Base-by-base conservation (phyloP, 1,140 invertebrate species). In the Sesamia nonagrioides region DNA sequence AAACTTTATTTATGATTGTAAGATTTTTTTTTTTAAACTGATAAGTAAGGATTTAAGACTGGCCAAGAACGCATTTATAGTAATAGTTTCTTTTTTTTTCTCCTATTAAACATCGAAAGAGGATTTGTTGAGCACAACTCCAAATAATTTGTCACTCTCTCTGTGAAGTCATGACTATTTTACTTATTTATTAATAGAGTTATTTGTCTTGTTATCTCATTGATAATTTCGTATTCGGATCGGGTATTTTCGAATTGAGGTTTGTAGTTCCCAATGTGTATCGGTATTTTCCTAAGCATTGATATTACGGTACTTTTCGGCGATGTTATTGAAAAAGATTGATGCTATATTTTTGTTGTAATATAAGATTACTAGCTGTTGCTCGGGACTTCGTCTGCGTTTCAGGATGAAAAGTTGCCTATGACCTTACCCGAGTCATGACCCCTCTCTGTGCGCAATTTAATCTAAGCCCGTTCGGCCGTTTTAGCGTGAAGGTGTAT, bases 231-330 rank as follows among this genome's bases (percentile, higher is more conserved):
- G 61, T 37, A 66, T 42, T 66, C 18, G 6, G 9, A 42, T 66
- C 61, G 61, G 61, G 61, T 17, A 66, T 42, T 66, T 66, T 37
- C 61, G 42, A 66, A 66, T 21, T 42, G 61, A 17, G 5, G 6
- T 63, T 37, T 58, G 21, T 50, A 50, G 15, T 50, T n/a, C 11
- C 56, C 56, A 60, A 15, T 60, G 33, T 15, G 35, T 33, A 60
- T 60, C 27, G 21, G 11, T 35, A 50, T 60, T 60, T 60, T 15
- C 56, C 56, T 60, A 33, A 27, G 15, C 27, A 50, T 1, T 50
- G 11, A 45, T 11, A 40, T 5, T n/a, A 4, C n/a, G n/a, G 13
- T n/a, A n/a, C 15, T 50, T 15, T 50, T 15, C 13, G 45, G 4
- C 45, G 45, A 50, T 50, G 13, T 50, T 11, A 3, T n/a, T n/a